Base-by-base conservation (phyloP, 2,888 invertebrate species). In the Uloborus plumipes region DNA sequence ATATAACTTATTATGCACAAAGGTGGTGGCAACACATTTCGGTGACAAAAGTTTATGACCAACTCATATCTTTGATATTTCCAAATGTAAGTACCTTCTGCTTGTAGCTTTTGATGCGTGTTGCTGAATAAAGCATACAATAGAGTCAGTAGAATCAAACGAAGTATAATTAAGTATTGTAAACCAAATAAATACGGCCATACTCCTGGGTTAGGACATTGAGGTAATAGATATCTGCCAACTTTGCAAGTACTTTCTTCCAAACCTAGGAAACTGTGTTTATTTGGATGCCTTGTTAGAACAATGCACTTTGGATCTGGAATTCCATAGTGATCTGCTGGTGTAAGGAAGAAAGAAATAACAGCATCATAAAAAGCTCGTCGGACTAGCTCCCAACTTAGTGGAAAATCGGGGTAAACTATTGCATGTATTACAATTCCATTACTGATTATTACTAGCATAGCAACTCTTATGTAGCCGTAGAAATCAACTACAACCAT, bases 331-430 rank as follows among this genome's bases (percentile, higher is more conserved):
- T 67, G 84, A 55, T 86, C 85, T 51, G 87, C 87, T 85, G 86
- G 86, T 26, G 90, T 89, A 13, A 89, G 87, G 85, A 90, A 90
- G 59, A 90, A 87, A 66, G 88, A 88, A 81, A 90, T 87, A 79
- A 89, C 87, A 3, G 89, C 88, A 85, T 90, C 88, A 18, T 88
- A 87, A 67, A 90, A 86, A 6, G 88, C 88, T 67, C 87, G 86
- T 51, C 87, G 87, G 4, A 89, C 76, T 14, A 88, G 85, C 20
- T 87, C 86, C n/a, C 84, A 61, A 16, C 86, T 86, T 9, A 89
- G 82, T 1, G 88, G 88, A 72, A 88, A 87, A 86, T 89, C 89
- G 1, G 90, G 90, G 85, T 89, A 90, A n/a, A 90, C 85, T 6
- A 89, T 86, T 1, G 90, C 89, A 65, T 90, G 89, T 16, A 90